A percentile compares a stretch with the other conserved stretches of the same genome.
These are phyloP conservation scores for Brachionus paranguensis DNA, from an alignment of 1,140 invertebrate genomes.

Conservation along the genomic window DNA sequence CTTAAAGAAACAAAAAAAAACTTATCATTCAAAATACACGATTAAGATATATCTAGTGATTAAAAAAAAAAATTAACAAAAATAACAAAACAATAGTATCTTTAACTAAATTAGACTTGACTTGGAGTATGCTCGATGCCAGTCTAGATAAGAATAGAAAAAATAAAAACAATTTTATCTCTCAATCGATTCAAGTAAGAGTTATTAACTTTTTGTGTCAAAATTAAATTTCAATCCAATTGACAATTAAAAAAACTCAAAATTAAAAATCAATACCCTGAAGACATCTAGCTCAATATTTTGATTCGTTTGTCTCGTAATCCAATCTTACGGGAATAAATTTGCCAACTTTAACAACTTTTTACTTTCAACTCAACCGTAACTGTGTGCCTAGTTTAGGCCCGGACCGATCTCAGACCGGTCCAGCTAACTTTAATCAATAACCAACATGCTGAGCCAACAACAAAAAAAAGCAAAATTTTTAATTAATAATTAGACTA, in stretches of 20 bases:
- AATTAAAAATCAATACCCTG: slow-evolving; percentile 26
- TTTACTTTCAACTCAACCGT: slow-evolving; percentile 1
- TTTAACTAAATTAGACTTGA: slow-evolving; percentile 15
- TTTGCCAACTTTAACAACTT: background rate
- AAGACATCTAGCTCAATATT: background rate
- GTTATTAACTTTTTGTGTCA: background rate
- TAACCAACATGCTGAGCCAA: background rate
- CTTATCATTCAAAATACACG: background rate
- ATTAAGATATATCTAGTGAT: background rate
- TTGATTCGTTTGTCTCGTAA: slow-evolving; percentile 17
- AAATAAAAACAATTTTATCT: slow-evolving; percentile 1
- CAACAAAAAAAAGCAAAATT: background rate
- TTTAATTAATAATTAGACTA: background rate
- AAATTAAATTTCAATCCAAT: slow-evolving; percentile 2
- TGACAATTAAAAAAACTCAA: background rate
- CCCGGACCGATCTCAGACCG: background rate
- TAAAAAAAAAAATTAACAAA: background rate
- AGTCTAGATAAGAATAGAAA: background rate
- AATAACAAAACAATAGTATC: slow-evolving; percentile 23
- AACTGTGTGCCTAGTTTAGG: background rate
- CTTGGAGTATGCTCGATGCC: background rate
- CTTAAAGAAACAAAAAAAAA: background rate
- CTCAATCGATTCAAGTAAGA: background rate
- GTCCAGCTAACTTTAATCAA: background rate
- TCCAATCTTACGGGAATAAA: slow-evolving; percentile 20